phyloP scores from a whole-genome alignment of 2,113 vertebrate species.

The Herpailurus yagouaroundi region DNA sequence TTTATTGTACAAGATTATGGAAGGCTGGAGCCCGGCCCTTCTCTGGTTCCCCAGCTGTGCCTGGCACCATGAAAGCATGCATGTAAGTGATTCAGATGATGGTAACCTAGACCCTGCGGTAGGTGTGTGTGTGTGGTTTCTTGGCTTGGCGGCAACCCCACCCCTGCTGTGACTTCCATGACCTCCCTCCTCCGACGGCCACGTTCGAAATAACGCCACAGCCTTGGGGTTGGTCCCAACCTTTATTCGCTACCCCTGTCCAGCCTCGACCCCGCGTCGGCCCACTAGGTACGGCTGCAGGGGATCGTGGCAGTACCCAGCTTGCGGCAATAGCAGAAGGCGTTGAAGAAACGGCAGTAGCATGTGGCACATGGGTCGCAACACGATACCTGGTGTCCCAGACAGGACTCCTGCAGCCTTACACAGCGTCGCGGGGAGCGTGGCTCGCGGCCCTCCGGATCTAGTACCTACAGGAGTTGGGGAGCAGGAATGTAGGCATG shows the following conservation, averaged over 20 bases:
- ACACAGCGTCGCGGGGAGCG: slow-evolving; percentile 93
- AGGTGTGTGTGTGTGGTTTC: not conserved
- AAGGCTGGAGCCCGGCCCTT: not conserved
- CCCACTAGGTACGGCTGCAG: slow-evolving; percentile 84
- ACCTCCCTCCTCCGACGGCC: not conserved
- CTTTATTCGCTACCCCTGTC: slow-evolving; percentile 63
- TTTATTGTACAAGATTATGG: not conserved
- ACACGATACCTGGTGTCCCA: slow-evolving; percentile 94
- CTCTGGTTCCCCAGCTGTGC: not conserved
- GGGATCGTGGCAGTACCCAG: slow-evolving; percentile 86
- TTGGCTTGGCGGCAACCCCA: not conserved
- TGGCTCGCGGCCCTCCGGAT: slow-evolving; percentile 86
- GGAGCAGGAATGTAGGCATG: not conserved
- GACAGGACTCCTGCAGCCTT: slow-evolving; percentile 94
- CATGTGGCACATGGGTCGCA: slow-evolving; percentile 96
- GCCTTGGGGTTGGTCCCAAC: slow-evolving; percentile 48
- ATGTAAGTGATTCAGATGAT: not conserved
- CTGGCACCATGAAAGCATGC: not conserved
- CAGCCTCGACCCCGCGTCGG: not conserved
- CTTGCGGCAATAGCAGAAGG: slow-evolving; percentile 95
- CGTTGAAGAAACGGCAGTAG: slow-evolving; percentile 98
- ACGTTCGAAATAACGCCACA: slow-evolving; percentile 64
- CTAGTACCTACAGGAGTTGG: slow-evolving; percentile 83
- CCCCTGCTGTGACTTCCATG: not conserved
- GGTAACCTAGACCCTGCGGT: not conserved